Percentiles rank a stretch among this genome's conserved stretches.
Evolutionary conservation across 1,140 invertebrate genomes (phyloP).

Genomic region (Scaptomyza hsui): DNA sequence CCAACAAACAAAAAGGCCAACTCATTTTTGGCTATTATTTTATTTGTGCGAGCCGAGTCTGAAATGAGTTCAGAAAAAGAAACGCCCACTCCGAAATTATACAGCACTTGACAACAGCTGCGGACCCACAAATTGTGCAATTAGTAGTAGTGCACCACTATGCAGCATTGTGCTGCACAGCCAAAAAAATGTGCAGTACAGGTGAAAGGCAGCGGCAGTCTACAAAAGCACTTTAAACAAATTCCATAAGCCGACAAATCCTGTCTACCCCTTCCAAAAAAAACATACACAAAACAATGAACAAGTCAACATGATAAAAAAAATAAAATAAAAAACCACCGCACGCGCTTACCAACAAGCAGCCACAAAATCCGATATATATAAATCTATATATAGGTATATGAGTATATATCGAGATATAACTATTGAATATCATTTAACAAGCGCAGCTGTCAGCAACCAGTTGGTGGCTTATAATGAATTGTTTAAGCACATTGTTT

Average conservation of each 20-base stretch:
- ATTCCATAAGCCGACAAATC: constrained; percentile 57
- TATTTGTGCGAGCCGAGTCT: constrained; percentile 62
- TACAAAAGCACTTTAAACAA: constrained; percentile 20
- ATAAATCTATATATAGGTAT: constrained; percentile 13
- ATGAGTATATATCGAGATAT: constrained; percentile 9
- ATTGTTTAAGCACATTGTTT: constrained; percentile 74
- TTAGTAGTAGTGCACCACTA: constrained; percentile 51
- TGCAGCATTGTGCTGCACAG: constrained; percentile 19
- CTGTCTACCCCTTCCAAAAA: constrained; percentile 42
- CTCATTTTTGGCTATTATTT: constrained; percentile 73
- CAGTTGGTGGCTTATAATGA: constrained; percentile 72
- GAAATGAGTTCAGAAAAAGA: constrained; percentile 73
- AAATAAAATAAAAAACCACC: constrained; percentile 23
- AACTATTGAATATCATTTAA: constrained; percentile 80
- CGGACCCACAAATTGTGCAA: constrained; percentile 61
- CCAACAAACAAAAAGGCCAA: constrained; percentile 64
- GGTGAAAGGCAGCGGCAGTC: constrained; percentile 57
- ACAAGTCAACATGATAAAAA: constrained; percentile 6
- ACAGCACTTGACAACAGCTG: constrained; percentile 59
- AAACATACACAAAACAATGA: constrained; percentile 27
- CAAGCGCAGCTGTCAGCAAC: constrained; percentile 79
- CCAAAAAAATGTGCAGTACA: constrained; percentile 27
- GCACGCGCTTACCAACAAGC: constrained; percentile 33
- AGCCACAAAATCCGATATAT: constrained; percentile 13
- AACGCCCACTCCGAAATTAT: constrained; percentile 74